Evolutionary conservation across 2,888 invertebrate genomes (phyloP), one percentile per base, ranked within the genome.

Genomic region (Drosophila lutescens): DNA sequence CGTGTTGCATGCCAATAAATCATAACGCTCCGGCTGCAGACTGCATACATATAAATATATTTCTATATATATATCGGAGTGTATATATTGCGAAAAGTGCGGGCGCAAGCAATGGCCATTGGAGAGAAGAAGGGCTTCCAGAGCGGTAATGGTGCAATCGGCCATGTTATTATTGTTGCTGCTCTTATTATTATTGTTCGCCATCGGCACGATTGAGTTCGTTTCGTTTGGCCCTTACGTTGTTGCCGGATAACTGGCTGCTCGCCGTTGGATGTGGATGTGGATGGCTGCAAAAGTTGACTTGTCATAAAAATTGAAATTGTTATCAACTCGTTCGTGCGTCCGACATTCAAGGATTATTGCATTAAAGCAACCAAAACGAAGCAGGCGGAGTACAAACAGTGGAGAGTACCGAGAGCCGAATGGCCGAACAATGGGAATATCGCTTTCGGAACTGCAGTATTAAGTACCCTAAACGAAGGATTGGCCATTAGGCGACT

Each of bases 281-380:
- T 26, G 26, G 26, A 44, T 30, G 36, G 68, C 61, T 65, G 69
- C 84, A 71, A 72, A 73, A 77, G 79, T 84, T 81, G 80, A 89
- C 80, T 86, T 89, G 85, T 88, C 89, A 78, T 85, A 88, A 86
- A 87, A 86, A 86, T 86, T 86, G 86, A 89, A 86, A 86, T 86
- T 88, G 86, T 89, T 86, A 86, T 86, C 85, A 89, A 86, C 80
- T 88, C 88, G 80, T 82, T 86, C 86, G 86, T 84, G 89, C 88
- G 79, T 89, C 76, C 79, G 74, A 79, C 79, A 74, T 73, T 75
- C 71, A 74, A 76, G 86, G 88, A 86, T 88, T 88, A 88, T 86
- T 89, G 88, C 85, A 89, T 89, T 86, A 89, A 86, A 58, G 65
- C 41, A 55, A 13, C 61, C 72, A 61, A 50, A 50, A 71, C 60